Conservation (phyloP, 2,888 invertebrate genomes). For the Rhopalosiphum nymphaeae region DNA sequence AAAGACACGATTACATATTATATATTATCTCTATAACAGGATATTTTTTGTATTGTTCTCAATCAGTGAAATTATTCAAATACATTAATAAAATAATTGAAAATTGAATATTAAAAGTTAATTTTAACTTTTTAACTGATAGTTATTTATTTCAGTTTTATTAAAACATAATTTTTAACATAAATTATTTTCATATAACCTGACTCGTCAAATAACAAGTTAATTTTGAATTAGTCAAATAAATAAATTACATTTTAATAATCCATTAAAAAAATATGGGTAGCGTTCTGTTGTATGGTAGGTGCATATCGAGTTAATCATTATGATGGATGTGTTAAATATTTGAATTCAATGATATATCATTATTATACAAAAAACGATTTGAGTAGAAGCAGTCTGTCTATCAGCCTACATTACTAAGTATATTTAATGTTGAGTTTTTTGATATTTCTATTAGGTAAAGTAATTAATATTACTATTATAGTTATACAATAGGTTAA, state of each 20-base stretch:
- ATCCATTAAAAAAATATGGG: not conserved
- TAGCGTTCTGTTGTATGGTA: no score
- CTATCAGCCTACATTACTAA: no score
- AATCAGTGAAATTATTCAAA: not conserved
- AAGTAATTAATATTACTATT: no score
- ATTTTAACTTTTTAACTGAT: not conserved
- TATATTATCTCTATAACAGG: not conserved
- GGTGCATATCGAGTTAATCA: no score
- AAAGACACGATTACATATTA: not conserved
- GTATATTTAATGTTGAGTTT: no score
- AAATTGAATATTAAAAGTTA: not conserved
- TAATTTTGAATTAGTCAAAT: not conserved
- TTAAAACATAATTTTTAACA: not conserved
- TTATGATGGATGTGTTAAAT: no score
- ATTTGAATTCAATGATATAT: no score
- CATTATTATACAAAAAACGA: no score
- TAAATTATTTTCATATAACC: not conserved
- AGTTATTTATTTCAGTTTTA: not conserved
- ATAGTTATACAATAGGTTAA: no score
- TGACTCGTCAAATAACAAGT: not conserved
- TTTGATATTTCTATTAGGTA: no score
- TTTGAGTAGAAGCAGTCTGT: no score
- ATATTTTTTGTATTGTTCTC: not conserved
- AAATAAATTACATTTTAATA: not conserved
- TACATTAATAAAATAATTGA: not conserved